These are phyloP conservation scores for Thalpophila matura DNA, from an alignment of 2,888 invertebrate species.

Conservation along the genomic window DNA sequence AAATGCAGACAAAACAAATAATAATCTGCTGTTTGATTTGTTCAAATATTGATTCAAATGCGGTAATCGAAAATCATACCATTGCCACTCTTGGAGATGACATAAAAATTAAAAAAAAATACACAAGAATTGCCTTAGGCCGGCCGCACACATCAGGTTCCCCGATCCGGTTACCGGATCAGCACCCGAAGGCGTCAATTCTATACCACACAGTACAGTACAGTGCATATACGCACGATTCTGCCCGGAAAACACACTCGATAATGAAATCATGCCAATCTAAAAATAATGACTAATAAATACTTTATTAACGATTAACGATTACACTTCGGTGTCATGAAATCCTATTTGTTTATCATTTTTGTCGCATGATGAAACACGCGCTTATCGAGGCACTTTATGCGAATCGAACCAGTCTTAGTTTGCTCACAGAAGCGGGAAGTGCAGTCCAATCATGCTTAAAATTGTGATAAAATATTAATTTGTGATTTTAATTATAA, in stretches of 20 bases:
- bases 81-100: no score
- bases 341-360: constrained; percentile 44
- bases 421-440: constrained; percentile 16
- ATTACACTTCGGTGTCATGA: constrained; percentile 51
- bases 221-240: no score
- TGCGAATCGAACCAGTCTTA: constrained; percentile 42
- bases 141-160: no score
- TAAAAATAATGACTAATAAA: not conserved
- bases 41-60: no score
- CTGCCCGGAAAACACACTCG: not conserved
- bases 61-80: no score
- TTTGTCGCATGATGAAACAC: constrained; percentile 53
- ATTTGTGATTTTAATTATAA: not conserved
- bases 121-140: no score
- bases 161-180: no score
- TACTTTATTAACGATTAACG: not conserved
- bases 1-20: no score
- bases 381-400: constrained; percentile 41
- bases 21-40: no score
- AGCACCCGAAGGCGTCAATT: no score
- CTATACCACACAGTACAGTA: no score
- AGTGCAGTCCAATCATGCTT: constrained; percentile 16
- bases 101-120: no score
- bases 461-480: not conserved
- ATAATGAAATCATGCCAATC: constrained; percentile 1